These are phyloP conservation scores for Oreotragus oreotragus DNA, from an alignment of 2,113 vertebrate species.

Conservation along the genomic window DNA sequence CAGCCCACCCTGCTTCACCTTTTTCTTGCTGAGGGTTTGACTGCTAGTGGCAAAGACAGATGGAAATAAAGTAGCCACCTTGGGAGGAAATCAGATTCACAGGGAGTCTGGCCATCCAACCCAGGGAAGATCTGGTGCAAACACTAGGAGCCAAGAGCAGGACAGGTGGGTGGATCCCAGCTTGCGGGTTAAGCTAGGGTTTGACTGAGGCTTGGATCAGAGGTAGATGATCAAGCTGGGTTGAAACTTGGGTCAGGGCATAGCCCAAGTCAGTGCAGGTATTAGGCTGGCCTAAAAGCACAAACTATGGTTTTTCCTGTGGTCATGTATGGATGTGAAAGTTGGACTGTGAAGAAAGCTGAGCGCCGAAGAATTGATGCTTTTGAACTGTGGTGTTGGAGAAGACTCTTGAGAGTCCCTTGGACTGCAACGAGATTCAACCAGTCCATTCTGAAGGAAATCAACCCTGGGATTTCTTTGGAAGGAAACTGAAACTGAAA, in stretches of 20 bases:
- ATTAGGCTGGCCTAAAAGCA: background rate
- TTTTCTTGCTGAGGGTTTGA: slow-evolving; percentile 10
- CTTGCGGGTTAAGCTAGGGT: background rate
- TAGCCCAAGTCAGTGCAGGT: background rate
- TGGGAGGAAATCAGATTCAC: background rate
- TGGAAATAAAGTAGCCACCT: slow-evolving; percentile 21
- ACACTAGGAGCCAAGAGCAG: background rate
- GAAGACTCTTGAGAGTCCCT: too few species aligned
- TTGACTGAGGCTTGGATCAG: background rate
- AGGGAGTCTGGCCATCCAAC: background rate
- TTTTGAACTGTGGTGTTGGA: too few species aligned
- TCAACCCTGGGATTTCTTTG: too few species aligned
- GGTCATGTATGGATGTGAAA: too few species aligned
- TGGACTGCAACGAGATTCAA: too few species aligned
- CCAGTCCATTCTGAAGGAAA: too few species aligned
- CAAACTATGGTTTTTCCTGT: too few species aligned
- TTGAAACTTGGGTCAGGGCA: background rate
- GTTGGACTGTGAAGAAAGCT: too few species aligned
- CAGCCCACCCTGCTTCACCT: background rate
- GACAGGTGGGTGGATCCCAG: background rate
- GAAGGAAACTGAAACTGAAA: too few species aligned
- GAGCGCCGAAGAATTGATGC: too few species aligned
- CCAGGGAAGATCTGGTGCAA: background rate
- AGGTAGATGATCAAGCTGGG: background rate
- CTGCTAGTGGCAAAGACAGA: slow-evolving; percentile 2